These are phyloP conservation scores for Listrodromus nycthemerus DNA, from an alignment of 2,888 invertebrate species.

Conservation along the genomic window DNA sequence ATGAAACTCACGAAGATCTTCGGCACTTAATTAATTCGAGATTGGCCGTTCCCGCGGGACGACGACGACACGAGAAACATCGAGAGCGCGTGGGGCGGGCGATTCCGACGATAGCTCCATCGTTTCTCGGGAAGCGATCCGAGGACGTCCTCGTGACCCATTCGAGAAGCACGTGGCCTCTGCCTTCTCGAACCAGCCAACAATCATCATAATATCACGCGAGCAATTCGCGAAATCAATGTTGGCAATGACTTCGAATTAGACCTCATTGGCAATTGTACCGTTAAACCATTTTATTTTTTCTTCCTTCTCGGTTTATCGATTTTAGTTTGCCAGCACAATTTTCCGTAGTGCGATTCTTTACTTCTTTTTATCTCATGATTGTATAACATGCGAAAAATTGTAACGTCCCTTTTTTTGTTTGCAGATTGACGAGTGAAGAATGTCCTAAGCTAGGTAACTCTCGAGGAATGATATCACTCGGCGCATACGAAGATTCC, in stretches of 20 bases:
- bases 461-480: conserved; percentile 2
- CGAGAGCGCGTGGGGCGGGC: conserved; percentile 21
- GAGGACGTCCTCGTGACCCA: conserved; percentile 21
- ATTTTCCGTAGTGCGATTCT: background rate
- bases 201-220: conserved; percentile 13
- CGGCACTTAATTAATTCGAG: background rate
- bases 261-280: conserved; percentile 6
- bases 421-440: background rate
- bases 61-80: background rate
- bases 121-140: conserved; percentile 10
- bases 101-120: conserved; percentile 16
- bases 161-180: conserved; percentile 46
- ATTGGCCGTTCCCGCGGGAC: conserved; percentile 9
- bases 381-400: background rate
- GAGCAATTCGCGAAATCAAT: background rate
- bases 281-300: background rate
- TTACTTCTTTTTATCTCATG: background rate
- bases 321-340: background rate
- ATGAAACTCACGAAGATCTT: conserved; percentile 24
- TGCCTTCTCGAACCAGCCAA: background rate
- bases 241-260: conserved; percentile 2
- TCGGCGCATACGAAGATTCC: background rate
- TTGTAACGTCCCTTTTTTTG: background rate
- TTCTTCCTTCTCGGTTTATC: background rate
- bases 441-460: background rate